Base-by-base conservation (phyloP, 2,797 vertebrate species). In the Rhinoraja longicauda region DNA sequence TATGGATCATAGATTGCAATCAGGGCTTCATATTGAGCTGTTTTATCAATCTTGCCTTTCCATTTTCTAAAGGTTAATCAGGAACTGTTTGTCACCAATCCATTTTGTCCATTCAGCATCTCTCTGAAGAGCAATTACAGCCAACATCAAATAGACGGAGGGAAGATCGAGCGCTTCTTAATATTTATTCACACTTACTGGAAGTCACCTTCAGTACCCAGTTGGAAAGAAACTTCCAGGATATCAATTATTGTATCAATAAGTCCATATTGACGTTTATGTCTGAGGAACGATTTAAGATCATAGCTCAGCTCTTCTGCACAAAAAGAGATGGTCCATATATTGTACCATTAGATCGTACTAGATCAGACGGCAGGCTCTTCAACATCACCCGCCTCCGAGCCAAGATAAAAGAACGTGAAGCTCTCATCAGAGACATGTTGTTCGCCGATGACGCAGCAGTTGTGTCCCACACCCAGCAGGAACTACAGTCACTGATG, bases 221-320 rank as follows among this genome's bases (percentile, higher is more conserved):
- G 84, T n/a, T 67, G 84, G 84, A 64, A 19, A 64, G 59, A 88
- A 36, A 24, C 62, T 2, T 32, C 15, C 84, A 36, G 84, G 84
- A 24, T 88, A 88, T 88, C 84, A 88, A 88, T 88, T 88, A 88
- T 88, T 36, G 13, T 88, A 88, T 88, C 62, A 88, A 88, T 88
- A 62, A 19, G 84, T 36, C 62, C 19, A n/a, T 88, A 88, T 88
- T 88, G 84, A 88, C 88, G 84, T 67, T 88, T 88, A 64, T 67
- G 84, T n/a, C 84, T 67, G 84, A 67, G 84, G 62, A 36, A 36
- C 15, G 19, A 32, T 67, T 21, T 59, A 88, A 88, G 84, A 67
- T 88, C 84, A 88, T 64, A 88, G 84, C 59, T 36, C 6, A 24
- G 62, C 59, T 36, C 59, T 21, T 88, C 64, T 67, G 19, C 67